Evolutionary conservation across 1,140 invertebrate genomes (phyloP).

Genomic region (Procambarus virginalis): DNA sequence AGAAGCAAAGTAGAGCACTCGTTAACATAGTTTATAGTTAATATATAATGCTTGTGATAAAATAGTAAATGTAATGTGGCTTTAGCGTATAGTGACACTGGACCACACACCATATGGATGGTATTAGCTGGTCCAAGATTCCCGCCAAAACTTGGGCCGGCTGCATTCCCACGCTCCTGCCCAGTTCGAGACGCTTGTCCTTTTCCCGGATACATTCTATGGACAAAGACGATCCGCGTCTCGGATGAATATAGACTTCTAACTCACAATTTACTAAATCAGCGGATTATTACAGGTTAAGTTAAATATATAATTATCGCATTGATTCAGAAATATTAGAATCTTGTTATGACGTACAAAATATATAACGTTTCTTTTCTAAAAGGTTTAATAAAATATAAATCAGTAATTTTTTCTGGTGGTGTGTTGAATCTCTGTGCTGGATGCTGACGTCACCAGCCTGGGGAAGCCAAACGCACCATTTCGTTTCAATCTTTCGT

Average conservation of each 20-base stretch:
- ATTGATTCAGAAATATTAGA: neutral
- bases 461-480: neutral
- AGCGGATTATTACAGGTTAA: neutral
- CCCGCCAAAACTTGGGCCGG: constrained; percentile 59
- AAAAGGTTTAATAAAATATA: neutral
- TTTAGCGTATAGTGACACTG: neutral
- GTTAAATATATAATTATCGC: neutral
- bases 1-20: no score
- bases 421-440: neutral
- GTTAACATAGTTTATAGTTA: no score
- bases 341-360: neutral
- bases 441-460: constrained; percentile 1
- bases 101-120: constrained; percentile 22
- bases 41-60: no score
- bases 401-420: neutral
- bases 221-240: constrained; percentile 35
- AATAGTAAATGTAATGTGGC: neutral
- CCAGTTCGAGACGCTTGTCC: constrained; percentile 28
- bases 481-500: neutral
- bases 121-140: constrained; percentile 23
- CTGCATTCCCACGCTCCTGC: constrained; percentile 62
- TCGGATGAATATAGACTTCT: neutral
- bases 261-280: neutral
- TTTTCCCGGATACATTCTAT: neutral
- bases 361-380: no score